These are phyloP conservation scores for Gallinago paraguaiae DNA, from an alignment of 2,113 vertebrate genomes.

Conservation along the genomic window DNA sequence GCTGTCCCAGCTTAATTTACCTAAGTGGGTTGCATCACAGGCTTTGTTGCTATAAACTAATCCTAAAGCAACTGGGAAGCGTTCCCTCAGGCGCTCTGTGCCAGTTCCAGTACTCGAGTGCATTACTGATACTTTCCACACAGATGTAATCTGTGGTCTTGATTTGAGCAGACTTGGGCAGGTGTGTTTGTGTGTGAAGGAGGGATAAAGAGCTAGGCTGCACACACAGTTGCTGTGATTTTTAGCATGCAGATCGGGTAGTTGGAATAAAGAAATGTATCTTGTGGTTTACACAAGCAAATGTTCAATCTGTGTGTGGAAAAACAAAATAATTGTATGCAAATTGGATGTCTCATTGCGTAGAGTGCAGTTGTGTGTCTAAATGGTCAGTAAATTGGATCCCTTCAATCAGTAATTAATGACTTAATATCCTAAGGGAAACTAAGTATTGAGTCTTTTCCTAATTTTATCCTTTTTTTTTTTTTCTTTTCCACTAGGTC, in stretches of 20 bases:
- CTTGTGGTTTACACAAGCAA: not conserved
- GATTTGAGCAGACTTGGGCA: not conserved
- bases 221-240: not conserved
- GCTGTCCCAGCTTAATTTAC: not conserved
- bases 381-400: not conserved
- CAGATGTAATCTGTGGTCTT: not conserved
- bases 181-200: not conserved
- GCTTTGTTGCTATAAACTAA: not conserved
- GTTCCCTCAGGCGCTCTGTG: accelerated
- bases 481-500: not conserved
- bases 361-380: not conserved
- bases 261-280: not conserved
- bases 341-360: not conserved
- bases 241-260: not conserved
- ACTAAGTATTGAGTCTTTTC: not conserved
- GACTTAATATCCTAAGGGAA: not conserved
- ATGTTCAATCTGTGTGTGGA: not conserved
- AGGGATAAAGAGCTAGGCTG: not conserved
- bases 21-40: not conserved
- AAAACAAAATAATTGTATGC: not conserved
- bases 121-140: not conserved
- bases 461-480: not conserved
- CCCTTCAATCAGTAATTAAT: not conserved
- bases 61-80: not conserved
- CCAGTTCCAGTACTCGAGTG: not conserved